Percentiles rank a stretch among this genome's conserved stretches.
Evolutionary conservation across 2,113 vertebrate species (phyloP).

Genomic region (Passer domesticus): DNA sequence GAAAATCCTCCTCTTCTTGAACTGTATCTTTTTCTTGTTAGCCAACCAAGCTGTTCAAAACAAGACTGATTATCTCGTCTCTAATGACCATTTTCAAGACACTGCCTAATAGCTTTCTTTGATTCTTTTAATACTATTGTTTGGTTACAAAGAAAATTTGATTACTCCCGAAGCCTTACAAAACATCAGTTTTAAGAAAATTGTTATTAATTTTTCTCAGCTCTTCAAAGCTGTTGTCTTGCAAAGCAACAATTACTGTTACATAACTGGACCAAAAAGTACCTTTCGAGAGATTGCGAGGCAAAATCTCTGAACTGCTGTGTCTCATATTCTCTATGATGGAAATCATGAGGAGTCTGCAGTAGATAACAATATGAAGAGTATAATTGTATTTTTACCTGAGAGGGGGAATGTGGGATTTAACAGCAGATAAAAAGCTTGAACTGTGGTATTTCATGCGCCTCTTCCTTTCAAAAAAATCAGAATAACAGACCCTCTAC

Average conservation of each 20-base stretch:
- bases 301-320: not conserved
- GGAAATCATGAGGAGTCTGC: not conserved
- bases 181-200: not conserved
- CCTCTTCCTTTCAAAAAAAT: not conserved
- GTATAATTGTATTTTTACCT: not conserved
- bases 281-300: not conserved
- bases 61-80: not conserved
- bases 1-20: not conserved
- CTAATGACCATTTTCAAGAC: not conserved
- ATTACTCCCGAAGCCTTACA: not conserved
- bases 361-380: not conserved
- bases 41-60: not conserved
- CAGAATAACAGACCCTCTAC: not conserved
- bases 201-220: not conserved
- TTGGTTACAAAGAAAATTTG: slow-evolving; percentile 18
- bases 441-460: not conserved
- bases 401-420: not conserved
- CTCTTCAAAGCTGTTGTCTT: not conserved
- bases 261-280: not conserved
- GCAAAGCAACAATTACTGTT: not conserved
- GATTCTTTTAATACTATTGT: not conserved
- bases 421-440: not conserved
- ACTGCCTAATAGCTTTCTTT: not conserved
- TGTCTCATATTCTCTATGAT: not conserved
- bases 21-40: not conserved